Base-by-base conservation (phyloP, 92 coral and sea anemone species). In the Epizoanthus stellaris region DNA sequence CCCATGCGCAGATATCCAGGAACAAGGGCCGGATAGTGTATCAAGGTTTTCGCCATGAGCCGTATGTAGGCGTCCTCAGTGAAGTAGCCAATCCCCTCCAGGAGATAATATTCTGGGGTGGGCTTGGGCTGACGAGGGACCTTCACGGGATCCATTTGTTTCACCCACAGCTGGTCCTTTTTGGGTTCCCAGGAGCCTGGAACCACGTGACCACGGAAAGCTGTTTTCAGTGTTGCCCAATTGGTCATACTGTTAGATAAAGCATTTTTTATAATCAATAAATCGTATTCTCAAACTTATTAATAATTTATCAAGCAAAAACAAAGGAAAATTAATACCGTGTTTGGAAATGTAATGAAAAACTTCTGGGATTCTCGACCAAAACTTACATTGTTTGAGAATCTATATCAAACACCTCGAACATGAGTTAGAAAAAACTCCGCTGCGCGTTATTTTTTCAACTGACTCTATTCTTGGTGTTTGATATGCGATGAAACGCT, bases 1-100 rank as follows among this genome's bases (percentile, higher is more conserved):
- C 72, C 83, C 72, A 63, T 63, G 71, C 83, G 83, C 34, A 79
- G 83, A 79, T 79, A 79, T 3, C 83, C 83, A 2, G 83, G 83
- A 20, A 70, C 49, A 15, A 79, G 14, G n/a, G 72, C 83, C 30
- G 83, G 73, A 20, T 79, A 63, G 25, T 13, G 16, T 12, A 40
- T 42, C 40, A 79, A 23, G 43, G 83, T 63, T 1, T 7, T 2
- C 8, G 72, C 73, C 83, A 79, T 17, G 52, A 79, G 83, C 38
- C 83, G 83, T 42, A 79, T 21, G 61, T 38, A 79, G 9, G 83
- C 72, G 17, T 63, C 83, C 34, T 79, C 73, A 6, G 62, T 3
- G 60, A 79, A 79, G 30, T 79, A 79, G 14, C 59, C 40, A 0
- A 79, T 1, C 6, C 30, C 62, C 15, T 79, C 83, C 23, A 63